Evolutionary conservation across 2,797 vertebrate species (phyloP), one percentile per base, ranked within the genome.

Genomic region (Clarias laeviceps): DNA sequence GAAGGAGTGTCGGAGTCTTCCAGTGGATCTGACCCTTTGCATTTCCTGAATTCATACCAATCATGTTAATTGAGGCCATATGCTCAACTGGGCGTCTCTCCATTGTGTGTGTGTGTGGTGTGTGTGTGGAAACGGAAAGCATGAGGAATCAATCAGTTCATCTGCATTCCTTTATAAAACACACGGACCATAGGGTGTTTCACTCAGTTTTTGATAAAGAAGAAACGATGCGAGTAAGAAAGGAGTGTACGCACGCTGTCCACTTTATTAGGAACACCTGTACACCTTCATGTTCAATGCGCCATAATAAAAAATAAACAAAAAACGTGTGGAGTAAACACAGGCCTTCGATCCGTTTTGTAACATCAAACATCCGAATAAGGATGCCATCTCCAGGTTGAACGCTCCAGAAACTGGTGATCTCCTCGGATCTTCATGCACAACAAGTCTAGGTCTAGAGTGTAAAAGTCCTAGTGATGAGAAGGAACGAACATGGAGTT

Each of bases 131-230:
- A 77, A 77, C 87, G 61, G 73, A 87, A 89, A 86, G 68, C 90
- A 91, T 87, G 87, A 76, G 89, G 74, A 91, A 87, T 84, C 87
- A 88, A 88, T 91, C 89, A 91, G 80, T 27, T 82, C 76, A 12
- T 76, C 80, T 40, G 83, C 83, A 83, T 88, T 82, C 56, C 40
- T 79, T 57, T 18, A 66, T 64, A 82, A 15, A 68, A 80, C 87
- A 89, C 89, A 91, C 85, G 89, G 87, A 65, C 54, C 1, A 34
- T 32, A 24, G 22, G 7, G 12, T 5, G n/a, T 34, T 34, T 57
- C 17, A 3, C 22, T 59, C 66, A 3, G 17, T 24, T 66, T 1
- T 37, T 54, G 27, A 24, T 24, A 34, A 37, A 84, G 20, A 65
- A 7, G 15, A 57, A 50, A 32, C 32, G 14, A 22, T 22, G 15